These are phyloP conservation scores for Melanostoma mellinum DNA, from an alignment of 2,888 invertebrate genomes.

Conservation along the genomic window DNA sequence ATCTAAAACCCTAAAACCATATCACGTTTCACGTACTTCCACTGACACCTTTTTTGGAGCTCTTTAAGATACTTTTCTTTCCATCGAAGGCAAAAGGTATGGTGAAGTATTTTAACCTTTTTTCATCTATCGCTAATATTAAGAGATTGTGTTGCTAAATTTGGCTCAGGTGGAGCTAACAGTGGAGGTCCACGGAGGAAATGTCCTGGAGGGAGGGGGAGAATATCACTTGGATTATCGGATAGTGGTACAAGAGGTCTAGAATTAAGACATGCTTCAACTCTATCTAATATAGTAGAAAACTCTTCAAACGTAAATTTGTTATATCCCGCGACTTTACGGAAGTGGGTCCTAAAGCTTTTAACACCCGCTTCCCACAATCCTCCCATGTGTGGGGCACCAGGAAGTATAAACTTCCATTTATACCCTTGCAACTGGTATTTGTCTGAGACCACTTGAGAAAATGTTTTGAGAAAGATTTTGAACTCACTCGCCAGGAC, in stretches of 20 bases:
- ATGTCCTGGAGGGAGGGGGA: slow-evolving; percentile 21
- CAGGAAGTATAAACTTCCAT: slow-evolving; percentile 6
- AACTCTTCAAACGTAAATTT: slow-evolving; percentile 51
- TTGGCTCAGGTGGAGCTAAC: slow-evolving; percentile 27
- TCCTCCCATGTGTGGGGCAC: slow-evolving; percentile 36
- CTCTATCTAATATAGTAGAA: slow-evolving; percentile 18
- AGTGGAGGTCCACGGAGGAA: slow-evolving; percentile 19
- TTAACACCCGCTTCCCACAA: slow-evolving; percentile 22
- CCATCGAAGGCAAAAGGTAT: too few relatives aligned
- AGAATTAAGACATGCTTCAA: slow-evolving; percentile 42
- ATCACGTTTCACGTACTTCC: too few relatives aligned
- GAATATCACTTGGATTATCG: slow-evolving; percentile 12
- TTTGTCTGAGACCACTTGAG: not conserved
- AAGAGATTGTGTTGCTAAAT: too few relatives aligned
- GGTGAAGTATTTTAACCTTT: too few relatives aligned
- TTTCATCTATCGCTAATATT: too few relatives aligned
- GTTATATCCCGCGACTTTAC: not conserved
- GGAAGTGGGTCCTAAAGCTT: slow-evolving; percentile 35
- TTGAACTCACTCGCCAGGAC: too few relatives aligned
- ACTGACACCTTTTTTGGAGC: too few relatives aligned
- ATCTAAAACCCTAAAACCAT: too few relatives aligned
- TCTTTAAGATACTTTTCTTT: too few relatives aligned
- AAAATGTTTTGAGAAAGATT: too few relatives aligned
- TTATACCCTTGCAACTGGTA: too few relatives aligned
- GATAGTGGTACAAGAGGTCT: slow-evolving; percentile 26